phyloP scores from a whole-genome alignment of 35 echinoderm and acorn worm genomes.

The Apostichopus japonicus region DNA sequence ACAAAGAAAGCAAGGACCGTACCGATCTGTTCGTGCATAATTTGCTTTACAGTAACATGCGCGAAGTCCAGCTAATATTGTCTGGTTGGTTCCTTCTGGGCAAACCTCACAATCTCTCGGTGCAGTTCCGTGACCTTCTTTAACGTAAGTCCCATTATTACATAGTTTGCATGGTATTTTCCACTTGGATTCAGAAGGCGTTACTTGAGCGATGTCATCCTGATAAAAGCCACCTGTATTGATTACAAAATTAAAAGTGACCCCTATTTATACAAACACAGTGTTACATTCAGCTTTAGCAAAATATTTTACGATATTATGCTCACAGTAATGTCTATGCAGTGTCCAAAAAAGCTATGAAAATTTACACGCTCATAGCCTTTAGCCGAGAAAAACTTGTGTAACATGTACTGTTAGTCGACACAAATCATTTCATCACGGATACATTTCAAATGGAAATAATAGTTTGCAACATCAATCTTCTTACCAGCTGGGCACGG shows the following conservation, averaged over 20 bases:
- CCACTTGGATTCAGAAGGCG: neutral
- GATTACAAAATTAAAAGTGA: neutral
- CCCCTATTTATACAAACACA: neutral
- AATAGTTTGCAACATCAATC: no score
- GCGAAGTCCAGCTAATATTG: neutral
- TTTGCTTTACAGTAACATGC: conserved; percentile 50
- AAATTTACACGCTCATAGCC: no score
- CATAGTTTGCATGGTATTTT: conserved; percentile 50
- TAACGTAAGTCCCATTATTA: conserved; percentile 56
- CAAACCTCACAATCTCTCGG: conserved; percentile 50
- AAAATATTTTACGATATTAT: neutral
- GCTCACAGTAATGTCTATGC: neutral
- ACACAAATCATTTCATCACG: no score
- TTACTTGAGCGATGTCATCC: conserved; percentile 39
- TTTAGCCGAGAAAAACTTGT: neutral
- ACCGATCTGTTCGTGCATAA: conserved; percentile 46
- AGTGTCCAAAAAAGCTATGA: no score
- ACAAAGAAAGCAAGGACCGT: conserved; percentile 21
- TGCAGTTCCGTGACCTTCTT: neutral
- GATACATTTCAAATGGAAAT: no score
- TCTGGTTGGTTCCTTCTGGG: conserved; percentile 52
- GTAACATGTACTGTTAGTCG: neutral
- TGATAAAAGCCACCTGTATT: conserved; percentile 61
- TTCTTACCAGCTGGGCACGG: neutral
- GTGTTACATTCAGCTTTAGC: neutral